A percentile compares a stretch with the other conserved stretches of the same genome.
Conservation (phyloP, 2,888 invertebrate species). For the Pinctada fucata region DNA sequence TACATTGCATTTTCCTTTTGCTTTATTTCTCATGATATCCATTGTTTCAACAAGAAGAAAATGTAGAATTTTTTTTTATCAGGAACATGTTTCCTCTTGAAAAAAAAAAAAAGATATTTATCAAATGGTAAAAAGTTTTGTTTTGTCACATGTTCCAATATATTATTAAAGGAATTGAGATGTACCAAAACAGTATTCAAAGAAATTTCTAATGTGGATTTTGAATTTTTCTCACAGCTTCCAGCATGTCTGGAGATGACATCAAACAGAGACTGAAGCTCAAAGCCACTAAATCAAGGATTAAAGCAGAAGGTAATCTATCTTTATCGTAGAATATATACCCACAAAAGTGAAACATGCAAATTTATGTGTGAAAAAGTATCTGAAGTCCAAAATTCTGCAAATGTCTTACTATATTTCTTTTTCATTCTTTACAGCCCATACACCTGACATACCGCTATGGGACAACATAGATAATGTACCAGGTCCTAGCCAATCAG, state of each 20-base stretch:
- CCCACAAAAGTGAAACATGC: background rate
- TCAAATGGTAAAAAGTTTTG: no score
- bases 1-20: no score
- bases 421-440: no score
- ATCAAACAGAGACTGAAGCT: slow-evolving; percentile 59
- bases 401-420: background rate
- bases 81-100: no score
- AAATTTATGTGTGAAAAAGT: background rate
- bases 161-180: no score
- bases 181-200: no score
- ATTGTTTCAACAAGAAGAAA: no score
- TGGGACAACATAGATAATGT: slow-evolving; percentile 11
- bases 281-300: slow-evolving; percentile 53
- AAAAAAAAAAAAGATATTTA: no score
- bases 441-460: no score
- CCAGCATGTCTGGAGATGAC: slow-evolving; percentile 43
- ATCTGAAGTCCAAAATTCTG: background rate
- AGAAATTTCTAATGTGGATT: background rate
- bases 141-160: no score
- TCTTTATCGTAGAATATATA: background rate
- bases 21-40: no score
- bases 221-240: slow-evolving; percentile 15
- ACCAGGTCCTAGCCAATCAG: background rate
- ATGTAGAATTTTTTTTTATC: no score
- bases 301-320: slow-evolving; percentile 53